These are phyloP conservation scores for Eulemur coronatus DNA, from an alignment of 2,797 vertebrate genomes.

Conservation along the genomic window DNA sequence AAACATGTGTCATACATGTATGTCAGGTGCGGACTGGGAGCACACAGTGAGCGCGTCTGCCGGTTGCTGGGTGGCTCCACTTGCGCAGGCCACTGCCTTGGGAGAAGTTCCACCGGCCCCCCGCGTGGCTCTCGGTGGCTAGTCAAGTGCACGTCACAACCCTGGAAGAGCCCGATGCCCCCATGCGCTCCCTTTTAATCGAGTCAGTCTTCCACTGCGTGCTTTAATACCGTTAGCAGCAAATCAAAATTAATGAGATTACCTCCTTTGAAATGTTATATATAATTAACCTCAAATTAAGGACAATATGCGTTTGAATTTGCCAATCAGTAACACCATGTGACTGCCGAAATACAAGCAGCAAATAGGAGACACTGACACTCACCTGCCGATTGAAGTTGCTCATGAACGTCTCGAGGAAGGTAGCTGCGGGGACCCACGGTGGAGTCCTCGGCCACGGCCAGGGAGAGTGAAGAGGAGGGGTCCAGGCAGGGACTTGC, in stretches of 20 bases:
- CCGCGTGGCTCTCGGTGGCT: background rate
- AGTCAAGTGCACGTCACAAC: background rate
- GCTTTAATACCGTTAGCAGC: conserved; percentile 60
- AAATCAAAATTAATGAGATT: conserved; percentile 78
- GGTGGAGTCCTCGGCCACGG: background rate
- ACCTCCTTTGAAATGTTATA: conserved; percentile 69
- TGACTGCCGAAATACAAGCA: background rate
- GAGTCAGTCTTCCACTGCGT: background rate
- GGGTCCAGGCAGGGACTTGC: background rate
- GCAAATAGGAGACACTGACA: background rate
- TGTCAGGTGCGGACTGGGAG: fast-evolving
- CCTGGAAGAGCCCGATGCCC: background rate
- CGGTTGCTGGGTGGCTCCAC: fast-evolving
- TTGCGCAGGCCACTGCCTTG: fast-evolving
- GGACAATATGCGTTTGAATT: conserved; percentile 61
- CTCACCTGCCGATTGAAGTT: fast-evolving
- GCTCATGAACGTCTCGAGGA: background rate
- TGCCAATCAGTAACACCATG: conserved; percentile 66
- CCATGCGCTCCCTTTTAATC: background rate
- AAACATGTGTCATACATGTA: too few species aligned
- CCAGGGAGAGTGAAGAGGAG: background rate
- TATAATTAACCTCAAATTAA: conserved; percentile 77
- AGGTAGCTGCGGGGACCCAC: background rate
- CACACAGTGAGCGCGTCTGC: fast-evolving
- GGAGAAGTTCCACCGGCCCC: background rate